Base-by-base conservation (phyloP, 2,113 vertebrate genomes). In the Oostethus manadensis region DNA sequence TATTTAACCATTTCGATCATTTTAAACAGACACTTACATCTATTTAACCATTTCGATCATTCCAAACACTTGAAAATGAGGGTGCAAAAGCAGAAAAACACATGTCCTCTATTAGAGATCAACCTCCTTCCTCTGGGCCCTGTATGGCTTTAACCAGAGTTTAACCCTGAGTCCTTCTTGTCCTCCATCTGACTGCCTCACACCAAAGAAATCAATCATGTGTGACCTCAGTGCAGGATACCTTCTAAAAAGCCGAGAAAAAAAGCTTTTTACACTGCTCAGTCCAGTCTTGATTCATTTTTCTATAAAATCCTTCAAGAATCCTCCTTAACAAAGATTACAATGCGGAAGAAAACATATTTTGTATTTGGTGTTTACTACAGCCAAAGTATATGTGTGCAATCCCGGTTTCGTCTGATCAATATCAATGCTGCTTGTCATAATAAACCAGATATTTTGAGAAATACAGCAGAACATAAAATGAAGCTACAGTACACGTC, bases 161-260 rank as follows among this genome's bases (percentile, higher is more conserved):
- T 57, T n/a, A 50, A 38, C 51, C 51, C n/a, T 3, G 50, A 51
- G 51, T 20, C 17, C 29, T 29, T 16, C 15, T 29, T 29, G 23
- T 51, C 8, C 15, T 35, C n/a, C 51, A 20, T 55, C 23, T 15
- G 5, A 2, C 38, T 43, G 35, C 18, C 33, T 58, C 18, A 51
- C 18, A 23, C 14, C 60, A 46, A 56, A 60, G 18, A 42, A 43
- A 58, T 66, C 11, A 70, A 46, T 62, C 62, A 45, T 42, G 20
- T 18, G 9, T 45, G 23, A 59, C 20, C 60, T 70, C 45, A 35
- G 18, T 59, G 38, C 20, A 53, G 53, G 18, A 35, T 3, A 42
- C 47, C 22, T 9, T 21, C 10, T n/a, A 71, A 42, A 71, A 71
- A 53, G 58, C 60, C 58, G 66, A 46, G 29, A 26, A 21, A 45